Percentiles rank a stretch among this genome's conserved stretches.
phyloP scores from a whole-genome alignment of 2,113 vertebrate genomes.

The Poeciliopsis occidentalis region DNA sequence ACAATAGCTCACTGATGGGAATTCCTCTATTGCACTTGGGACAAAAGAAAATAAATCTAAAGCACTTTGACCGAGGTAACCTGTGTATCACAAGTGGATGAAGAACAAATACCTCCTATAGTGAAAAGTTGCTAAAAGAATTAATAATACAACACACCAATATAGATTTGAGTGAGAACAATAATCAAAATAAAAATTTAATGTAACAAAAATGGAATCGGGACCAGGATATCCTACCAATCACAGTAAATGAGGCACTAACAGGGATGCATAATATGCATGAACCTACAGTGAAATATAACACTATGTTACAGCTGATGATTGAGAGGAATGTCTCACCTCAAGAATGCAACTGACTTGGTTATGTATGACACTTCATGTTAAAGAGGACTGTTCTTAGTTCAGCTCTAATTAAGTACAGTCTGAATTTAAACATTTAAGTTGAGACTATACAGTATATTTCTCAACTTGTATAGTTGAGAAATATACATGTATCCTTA shows the following conservation, averaged over 20 bases:
- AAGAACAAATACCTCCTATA: too few relatives aligned
- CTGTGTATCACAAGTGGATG: too few relatives aligned
- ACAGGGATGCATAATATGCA: constrained; percentile 53
- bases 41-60: too few relatives aligned
- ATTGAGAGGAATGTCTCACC: constrained; percentile 16
- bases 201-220: neutral
- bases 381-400: too few relatives aligned
- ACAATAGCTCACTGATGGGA: too few relatives aligned
- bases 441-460: neutral
- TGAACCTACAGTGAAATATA: constrained; percentile 51
- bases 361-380: constrained; percentile 4
- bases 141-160: neutral
- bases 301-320: constrained; percentile 24
- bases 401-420: neutral
- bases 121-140: too few relatives aligned
- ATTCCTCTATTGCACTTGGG: too few relatives aligned
- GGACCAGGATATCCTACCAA: constrained; percentile 14
- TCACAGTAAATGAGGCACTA: constrained; percentile 27
- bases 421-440: neutral
- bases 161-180: neutral
- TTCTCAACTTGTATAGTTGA: too few relatives aligned
- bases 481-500: too few relatives aligned
- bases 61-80: too few relatives aligned
- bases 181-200: too few relatives aligned
- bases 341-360: constrained; percentile 34